Evolutionary conservation across 2,888 invertebrate species (phyloP).

Genomic region (Drosophila mulleri): DNA sequence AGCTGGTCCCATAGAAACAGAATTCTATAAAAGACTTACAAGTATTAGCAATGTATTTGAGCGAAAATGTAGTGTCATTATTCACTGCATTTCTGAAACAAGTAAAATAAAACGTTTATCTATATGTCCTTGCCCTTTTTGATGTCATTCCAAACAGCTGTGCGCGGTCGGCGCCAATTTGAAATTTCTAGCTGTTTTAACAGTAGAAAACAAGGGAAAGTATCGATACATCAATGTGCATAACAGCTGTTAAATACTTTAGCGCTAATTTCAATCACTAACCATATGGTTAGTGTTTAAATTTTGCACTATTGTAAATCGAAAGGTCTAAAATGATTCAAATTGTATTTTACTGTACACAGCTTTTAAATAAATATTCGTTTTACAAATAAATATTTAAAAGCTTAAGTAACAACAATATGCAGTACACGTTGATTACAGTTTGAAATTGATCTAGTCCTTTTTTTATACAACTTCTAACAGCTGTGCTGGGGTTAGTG

Average conservation of each 20-base stretch:
- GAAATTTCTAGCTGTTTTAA: not conserved
- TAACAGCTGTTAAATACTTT: not conserved
- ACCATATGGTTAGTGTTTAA: too few species aligned
- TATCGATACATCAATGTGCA: not conserved
- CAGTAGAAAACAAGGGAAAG: not conserved
- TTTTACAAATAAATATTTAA: too few species aligned
- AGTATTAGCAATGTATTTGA: not conserved
- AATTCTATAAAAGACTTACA: not conserved
- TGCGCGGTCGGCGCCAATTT: not conserved
- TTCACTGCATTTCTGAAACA: not conserved
- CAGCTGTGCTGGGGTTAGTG: not conserved
- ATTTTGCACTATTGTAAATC: not conserved
- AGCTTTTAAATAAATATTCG: too few species aligned
- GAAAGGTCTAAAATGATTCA: not conserved
- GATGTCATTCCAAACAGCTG: not conserved
- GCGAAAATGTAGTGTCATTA: not conserved
- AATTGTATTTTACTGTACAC: not conserved
- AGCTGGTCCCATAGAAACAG: not conserved
- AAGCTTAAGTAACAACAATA: not conserved
- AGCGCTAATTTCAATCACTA: too few species aligned
- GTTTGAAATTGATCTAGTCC: not conserved
- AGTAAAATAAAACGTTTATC: not conserved
- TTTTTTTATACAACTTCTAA: not conserved
- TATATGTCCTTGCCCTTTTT: not conserved
- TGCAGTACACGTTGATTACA: not conserved